phyloP scores from a whole-genome alignment of 2,113 vertebrate genomes.

The Polypterus bichir region DNA sequence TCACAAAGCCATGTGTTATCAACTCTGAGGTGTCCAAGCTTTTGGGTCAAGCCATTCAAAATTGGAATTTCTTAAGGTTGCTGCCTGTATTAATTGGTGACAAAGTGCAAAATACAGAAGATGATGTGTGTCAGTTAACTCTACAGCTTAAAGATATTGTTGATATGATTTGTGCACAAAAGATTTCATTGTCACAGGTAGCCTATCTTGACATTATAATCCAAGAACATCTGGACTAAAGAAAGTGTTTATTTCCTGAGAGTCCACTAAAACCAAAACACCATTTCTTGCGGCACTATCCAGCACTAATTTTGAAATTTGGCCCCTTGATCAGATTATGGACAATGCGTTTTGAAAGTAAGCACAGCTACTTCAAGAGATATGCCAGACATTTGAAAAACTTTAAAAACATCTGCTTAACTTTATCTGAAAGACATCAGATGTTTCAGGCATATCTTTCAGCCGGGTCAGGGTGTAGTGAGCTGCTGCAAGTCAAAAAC shows the following conservation, averaged over 20 bases:
- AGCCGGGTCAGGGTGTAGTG: background rate
- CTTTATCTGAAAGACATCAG: background rate
- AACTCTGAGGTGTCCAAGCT: no score
- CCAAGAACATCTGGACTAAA: background rate
- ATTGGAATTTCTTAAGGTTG: no score
- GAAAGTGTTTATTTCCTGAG: background rate
- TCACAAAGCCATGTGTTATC: no score
- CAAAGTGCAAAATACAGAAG: background rate
- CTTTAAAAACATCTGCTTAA: background rate
- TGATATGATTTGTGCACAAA: background rate
- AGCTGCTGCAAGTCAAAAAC: no score
- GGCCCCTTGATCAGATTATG: background rate
- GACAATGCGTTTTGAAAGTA: background rate
- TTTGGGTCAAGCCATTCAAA: no score
- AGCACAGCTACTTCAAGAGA: constrained; percentile 1
- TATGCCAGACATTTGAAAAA: background rate
- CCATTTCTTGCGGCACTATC: background rate
- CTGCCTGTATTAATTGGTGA: no score
- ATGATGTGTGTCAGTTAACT: background rate
- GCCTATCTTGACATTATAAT: background rate
- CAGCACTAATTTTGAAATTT: background rate
- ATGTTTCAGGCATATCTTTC: background rate
- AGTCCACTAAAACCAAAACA: background rate
- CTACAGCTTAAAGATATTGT: background rate
- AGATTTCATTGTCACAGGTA: background rate